phyloP scores from a whole-genome alignment of 1,140 invertebrate genomes.

The Cryptotermes secundus region DNA sequence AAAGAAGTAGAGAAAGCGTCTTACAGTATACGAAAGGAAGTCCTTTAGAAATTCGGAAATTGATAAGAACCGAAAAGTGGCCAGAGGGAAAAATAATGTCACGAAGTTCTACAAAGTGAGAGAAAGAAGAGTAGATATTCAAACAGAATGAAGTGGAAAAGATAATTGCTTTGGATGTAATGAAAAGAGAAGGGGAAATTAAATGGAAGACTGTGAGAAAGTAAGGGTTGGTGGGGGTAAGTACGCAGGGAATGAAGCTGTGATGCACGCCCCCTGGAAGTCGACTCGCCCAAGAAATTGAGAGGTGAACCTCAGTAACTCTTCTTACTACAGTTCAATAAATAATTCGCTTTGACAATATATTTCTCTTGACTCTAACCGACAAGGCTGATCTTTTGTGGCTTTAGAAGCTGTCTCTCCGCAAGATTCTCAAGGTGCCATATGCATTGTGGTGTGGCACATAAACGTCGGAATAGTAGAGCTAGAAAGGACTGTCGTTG shows the following conservation, averaged over 20 bases:
- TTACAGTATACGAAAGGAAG: background rate
- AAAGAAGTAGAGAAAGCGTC: background rate
- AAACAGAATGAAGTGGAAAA: slow-evolving; percentile 14
- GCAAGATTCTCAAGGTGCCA: no score
- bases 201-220: background rate
- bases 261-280: background rate
- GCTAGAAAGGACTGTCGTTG: no score
- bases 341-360: no score
- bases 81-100: background rate
- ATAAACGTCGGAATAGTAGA: no score
- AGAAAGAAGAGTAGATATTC: background rate
- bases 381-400: no score
- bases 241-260: background rate
- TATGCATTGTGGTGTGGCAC: no score
- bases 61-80: slow-evolving; percentile 5
- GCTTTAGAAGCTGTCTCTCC: no score
- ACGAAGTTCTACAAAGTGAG: background rate
- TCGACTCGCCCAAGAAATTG: no score
- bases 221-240: background rate
- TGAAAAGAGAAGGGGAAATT: background rate
- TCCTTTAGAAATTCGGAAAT: background rate
- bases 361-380: no score
- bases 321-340: background rate
- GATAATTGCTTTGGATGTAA: slow-evolving; percentile 4
- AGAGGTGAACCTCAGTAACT: background rate